Evolutionary conservation across 2,797 vertebrate species (phyloP), one percentile per base, ranked within the genome.

Genomic region (Alauda arvensis): DNA sequence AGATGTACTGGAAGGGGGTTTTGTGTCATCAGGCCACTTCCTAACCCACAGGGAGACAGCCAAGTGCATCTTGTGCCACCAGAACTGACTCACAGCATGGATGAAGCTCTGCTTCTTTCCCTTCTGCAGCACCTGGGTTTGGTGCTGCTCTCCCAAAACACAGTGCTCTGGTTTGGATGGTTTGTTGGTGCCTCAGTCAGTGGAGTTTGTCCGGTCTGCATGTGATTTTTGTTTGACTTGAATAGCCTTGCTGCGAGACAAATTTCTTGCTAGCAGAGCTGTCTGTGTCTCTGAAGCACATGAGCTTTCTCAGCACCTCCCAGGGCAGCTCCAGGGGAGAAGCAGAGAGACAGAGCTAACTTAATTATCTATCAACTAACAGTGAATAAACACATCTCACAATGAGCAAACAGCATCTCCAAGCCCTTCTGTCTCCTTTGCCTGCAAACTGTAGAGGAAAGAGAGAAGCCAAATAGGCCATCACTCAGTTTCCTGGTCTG

Each of bases 101-200:
- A 26, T 1, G 0, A 52, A 68, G 14, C 29, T 17, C 48, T 37
- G n/a, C 25, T 62, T 8, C 46, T 57, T 42, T 46, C 45, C 28
- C 15, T 12, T 57, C 24, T 28, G 12, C 0, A 1, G 28, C 13
- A 14, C 16, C 0, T 0, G 45, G 29, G 14, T 9, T 65, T 34
- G 39, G 45, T 23, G 43, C 43, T 75, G 59, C 59, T 70, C 34
- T 48, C 72, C 46, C 25, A 48, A 33, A 57, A 28, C 55, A 28
- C 24, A 3, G n/a, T 3, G 16, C 33, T 61, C 55, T n/a, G 37
- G 4, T 37, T 83, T 51, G 19, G 34, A 13, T 6, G 12, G 13
- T 37, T 87, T 53, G 51, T 19, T 55, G 34, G 45, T 34, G n/a
- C 33, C 42, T n/a, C 0, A 3, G n/a, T 28, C 29, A 14, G 33